Evolutionary conservation across 2,797 vertebrate genomes (phyloP).

Genomic region (Eutrigla gurnardus): DNA sequence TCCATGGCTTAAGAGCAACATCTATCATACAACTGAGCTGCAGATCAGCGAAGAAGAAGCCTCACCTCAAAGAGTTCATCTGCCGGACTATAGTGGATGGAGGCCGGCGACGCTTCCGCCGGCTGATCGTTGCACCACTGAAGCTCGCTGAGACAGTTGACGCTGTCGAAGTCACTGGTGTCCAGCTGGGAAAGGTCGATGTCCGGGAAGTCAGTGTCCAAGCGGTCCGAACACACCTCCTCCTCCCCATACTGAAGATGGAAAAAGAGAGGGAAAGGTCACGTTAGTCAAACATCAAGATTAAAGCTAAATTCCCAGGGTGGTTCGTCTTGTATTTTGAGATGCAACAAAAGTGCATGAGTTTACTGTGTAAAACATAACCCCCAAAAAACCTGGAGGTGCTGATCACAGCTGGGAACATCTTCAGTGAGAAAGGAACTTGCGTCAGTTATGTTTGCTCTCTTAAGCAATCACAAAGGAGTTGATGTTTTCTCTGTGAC

Average conservation of each 20-base stretch:
- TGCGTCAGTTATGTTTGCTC: slow-evolving; percentile 26
- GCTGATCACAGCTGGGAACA: slow-evolving; percentile 49
- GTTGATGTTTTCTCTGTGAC: slow-evolving; percentile 17
- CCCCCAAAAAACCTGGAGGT: slow-evolving; percentile 33
- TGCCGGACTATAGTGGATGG: slow-evolving; percentile 90
- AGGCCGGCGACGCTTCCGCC: slow-evolving; percentile 87
- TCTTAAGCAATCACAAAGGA: slow-evolving; percentile 25
- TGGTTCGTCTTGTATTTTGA: slow-evolving; percentile 25
- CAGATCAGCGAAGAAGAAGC: neutral
- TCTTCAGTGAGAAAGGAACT: slow-evolving; percentile 21
- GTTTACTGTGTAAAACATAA: slow-evolving; percentile 25
- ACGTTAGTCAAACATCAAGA: slow-evolving; percentile 56
- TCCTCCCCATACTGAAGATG: slow-evolving; percentile 87
- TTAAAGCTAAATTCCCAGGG: slow-evolving; percentile 49
- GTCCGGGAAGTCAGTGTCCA: slow-evolving; percentile 95
- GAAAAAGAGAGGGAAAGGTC: slow-evolving; percentile 57
- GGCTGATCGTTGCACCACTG: slow-evolving; percentile 93
- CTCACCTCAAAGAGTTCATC: slow-evolving; percentile 96
- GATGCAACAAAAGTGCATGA: slow-evolving; percentile 26
- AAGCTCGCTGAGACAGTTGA: slow-evolving; percentile 93
- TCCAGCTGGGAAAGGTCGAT: slow-evolving; percentile 99
- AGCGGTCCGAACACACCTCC: slow-evolving; percentile 91
- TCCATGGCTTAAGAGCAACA: neutral
- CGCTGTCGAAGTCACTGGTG: slow-evolving; percentile 93
- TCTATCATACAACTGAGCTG: too few relatives aligned